These are phyloP conservation scores for Volucella inflata DNA, from an alignment of 2,888 invertebrate species.

Conservation along the genomic window DNA sequence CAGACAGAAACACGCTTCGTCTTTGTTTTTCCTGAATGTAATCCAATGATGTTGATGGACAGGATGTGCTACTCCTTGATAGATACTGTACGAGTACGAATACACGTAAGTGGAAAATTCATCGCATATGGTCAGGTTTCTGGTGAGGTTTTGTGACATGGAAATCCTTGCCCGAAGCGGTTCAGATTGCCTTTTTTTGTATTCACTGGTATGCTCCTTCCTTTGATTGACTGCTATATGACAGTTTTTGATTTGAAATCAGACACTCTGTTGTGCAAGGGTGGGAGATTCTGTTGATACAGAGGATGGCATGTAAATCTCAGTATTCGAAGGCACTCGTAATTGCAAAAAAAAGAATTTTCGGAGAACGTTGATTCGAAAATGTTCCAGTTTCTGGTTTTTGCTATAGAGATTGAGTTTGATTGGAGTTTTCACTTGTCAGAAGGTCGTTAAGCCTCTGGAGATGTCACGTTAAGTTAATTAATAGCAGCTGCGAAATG, in stretches of 20 bases:
- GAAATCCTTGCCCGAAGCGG: slow-evolving; percentile 59
- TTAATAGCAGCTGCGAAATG: too few relatives aligned
- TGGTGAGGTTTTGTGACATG: slow-evolving; percentile 52
- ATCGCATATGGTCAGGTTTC: slow-evolving; percentile 72
- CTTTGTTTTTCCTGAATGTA: slow-evolving; percentile 53
- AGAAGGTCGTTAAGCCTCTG: too few relatives aligned
- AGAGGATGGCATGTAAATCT: too few relatives aligned
- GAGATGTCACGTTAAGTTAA: too few relatives aligned
- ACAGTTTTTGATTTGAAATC: slow-evolving; percentile 71
- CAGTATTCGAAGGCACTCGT: too few relatives aligned
- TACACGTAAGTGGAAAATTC: slow-evolving; percentile 52
- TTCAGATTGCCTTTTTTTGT: slow-evolving; percentile 40
- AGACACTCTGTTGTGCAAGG: slow-evolving; percentile 36
- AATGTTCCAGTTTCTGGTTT: too few relatives aligned
- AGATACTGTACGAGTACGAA: slow-evolving; percentile 24
- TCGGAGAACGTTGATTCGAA: too few relatives aligned
- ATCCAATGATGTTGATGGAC: slow-evolving; percentile 67
- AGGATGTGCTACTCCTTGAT: slow-evolving; percentile 12
- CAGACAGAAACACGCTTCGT: neutral
- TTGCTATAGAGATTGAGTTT: too few relatives aligned
- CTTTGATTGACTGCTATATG: slow-evolving; percentile 71
- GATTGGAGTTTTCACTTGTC: too few relatives aligned
- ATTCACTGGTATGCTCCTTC: neutral
- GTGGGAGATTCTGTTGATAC: too few relatives aligned
- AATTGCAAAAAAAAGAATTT: too few relatives aligned